Evolutionary conservation across 1,140 invertebrate species (phyloP), one percentile per base, ranked within the genome.

Genomic region (Agrilus planipennis): DNA sequence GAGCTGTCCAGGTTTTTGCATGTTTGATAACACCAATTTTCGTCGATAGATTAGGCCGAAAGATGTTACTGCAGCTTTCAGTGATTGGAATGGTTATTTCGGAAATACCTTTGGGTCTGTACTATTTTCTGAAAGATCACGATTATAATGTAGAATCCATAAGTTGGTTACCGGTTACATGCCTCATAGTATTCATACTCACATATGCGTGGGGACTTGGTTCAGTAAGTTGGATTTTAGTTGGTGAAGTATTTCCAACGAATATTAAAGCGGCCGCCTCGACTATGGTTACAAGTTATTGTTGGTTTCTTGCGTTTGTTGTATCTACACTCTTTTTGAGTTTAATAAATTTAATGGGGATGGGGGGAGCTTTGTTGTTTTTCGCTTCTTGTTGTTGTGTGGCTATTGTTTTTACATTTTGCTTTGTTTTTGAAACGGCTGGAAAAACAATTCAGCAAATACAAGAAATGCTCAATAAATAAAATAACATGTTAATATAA

Each of bases 211-310:
- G 51, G 10, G 84, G 82, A 2, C 77, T 86, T 46, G 86, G 86
- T 0, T 81, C 87, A 0, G 62, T 91, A 11, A 81, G 84, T 0
- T 89, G 85, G 83, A 73, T 84, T 0, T 71, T 91, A 19, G 77
- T 88, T 69, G 78, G 77, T 2, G 84, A 91, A 61, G 73, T 89
- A 49, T 83, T 89, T 49, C 76, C 87, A 2, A 66, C 76, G 0
- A 76, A 79, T 46, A 74, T 86, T 1, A 81, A 84, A 55, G 76
- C 80, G 0, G 62, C 74, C 5, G 85, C 83, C 1, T 77, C 80
- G 2, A 74, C 80, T 0, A 64, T 88, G 4, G 77, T 79, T 0
- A 77, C 84, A 0, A 74, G 74, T 34, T 70, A 76, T 32, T 87
- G 81, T 52, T 92, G 87, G 84, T 52, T 71, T 0, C 58, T 80